These are phyloP conservation scores for Strix uralensis DNA, from an alignment of 2,113 vertebrate genomes.

Conservation along the genomic window DNA sequence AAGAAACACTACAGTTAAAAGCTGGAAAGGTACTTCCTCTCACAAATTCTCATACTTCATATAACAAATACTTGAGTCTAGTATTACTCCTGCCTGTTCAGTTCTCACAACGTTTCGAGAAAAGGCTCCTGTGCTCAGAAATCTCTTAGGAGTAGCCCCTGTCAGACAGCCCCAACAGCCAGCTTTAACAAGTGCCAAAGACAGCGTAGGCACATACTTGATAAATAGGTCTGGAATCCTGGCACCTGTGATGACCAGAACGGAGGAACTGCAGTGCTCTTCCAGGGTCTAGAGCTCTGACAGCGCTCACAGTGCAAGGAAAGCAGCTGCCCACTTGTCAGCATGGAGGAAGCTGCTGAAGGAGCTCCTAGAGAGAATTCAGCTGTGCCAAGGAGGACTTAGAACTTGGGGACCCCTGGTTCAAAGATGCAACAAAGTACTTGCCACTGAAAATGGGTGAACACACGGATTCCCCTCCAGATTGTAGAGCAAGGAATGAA, in stretches of 20 bases:
- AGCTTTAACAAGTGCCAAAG: background rate
- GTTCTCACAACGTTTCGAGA: background rate
- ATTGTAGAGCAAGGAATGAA: background rate
- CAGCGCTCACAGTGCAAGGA: background rate
- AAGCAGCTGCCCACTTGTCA: background rate
- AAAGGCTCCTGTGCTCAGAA: background rate
- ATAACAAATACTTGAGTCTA: background rate
- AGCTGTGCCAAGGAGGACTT: background rate
- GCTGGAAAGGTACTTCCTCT: conserved; percentile 18
- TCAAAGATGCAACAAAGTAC: background rate
- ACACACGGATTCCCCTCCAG: background rate
- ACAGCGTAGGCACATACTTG: background rate
- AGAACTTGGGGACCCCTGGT: background rate
- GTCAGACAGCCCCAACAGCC: background rate
- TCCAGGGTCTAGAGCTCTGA: background rate
- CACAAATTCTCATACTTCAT: background rate
- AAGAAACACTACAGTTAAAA: background rate
- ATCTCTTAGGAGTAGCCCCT: background rate
- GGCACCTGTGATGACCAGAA: background rate
- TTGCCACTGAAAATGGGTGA: background rate
- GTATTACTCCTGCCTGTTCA: background rate
- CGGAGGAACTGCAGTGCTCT: background rate
- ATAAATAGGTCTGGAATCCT: background rate
- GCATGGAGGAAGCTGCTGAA: fast-evolving
- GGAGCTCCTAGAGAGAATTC: background rate